These are phyloP conservation scores for Channa striata DNA, from an alignment of 2,797 vertebrate species.

Conservation along the genomic window DNA sequence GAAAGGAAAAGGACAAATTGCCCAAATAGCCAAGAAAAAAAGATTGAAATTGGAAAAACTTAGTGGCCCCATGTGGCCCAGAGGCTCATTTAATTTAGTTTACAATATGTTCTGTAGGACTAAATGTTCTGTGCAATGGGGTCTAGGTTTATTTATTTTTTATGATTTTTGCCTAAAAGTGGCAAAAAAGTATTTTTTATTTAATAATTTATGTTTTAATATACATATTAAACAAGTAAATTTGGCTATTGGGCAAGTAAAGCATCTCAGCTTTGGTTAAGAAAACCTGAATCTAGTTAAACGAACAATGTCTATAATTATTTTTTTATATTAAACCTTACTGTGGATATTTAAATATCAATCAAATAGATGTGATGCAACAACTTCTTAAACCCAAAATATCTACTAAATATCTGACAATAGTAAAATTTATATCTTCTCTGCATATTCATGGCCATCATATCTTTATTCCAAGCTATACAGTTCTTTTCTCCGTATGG, in stretches of 20 bases:
- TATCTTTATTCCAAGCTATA: slow-evolving; percentile 15
- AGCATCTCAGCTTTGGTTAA: no score
- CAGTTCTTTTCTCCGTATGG: background rate
- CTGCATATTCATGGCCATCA: background rate
- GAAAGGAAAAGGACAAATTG: slow-evolving; percentile 57
- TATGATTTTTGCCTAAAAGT: background rate
- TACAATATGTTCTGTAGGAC: slow-evolving; percentile 30
- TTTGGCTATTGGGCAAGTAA: no score
- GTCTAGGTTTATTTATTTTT: background rate
- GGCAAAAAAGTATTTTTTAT: no score
- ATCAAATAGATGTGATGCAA: no score
- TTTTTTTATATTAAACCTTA: no score
- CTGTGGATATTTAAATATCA: no score
- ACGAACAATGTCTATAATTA: no score
- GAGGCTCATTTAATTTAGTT: slow-evolving; percentile 38
- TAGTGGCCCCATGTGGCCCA: slow-evolving; percentile 52
- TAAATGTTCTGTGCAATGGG: slow-evolving; percentile 16
- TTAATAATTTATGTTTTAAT: no score
- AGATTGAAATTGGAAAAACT: slow-evolving; percentile 50
- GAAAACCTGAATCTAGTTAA: no score
- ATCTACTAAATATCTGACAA: background rate
- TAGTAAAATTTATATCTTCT: background rate
- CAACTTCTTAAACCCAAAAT: no score
- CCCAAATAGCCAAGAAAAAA: slow-evolving; percentile 34
- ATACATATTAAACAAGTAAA: no score